Conservation (phyloP, 2,113 vertebrate species). For the Ictalurus punctatus region DNA sequence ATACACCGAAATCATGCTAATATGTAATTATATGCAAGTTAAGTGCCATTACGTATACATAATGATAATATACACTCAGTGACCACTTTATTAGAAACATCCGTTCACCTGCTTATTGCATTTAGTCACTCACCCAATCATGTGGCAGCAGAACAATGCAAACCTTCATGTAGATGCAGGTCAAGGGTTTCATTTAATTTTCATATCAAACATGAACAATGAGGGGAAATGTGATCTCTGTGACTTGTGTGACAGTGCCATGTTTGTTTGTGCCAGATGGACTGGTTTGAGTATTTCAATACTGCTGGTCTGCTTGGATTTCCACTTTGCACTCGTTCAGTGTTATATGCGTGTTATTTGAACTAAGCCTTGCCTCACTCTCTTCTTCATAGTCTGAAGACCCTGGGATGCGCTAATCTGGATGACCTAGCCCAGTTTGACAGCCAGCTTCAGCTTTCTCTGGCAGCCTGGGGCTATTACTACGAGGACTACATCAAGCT, state of each 20-base stretch:
- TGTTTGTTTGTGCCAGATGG: background rate
- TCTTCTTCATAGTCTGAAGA: conserved; percentile 68
- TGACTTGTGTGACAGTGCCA: background rate
- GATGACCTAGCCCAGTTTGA: conserved; percentile 78
- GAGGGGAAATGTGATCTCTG: background rate
- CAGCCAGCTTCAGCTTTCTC: conserved; percentile 74
- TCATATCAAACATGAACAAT: background rate
- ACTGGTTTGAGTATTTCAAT: background rate
- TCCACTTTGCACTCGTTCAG: background rate
- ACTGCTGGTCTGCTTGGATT: background rate
- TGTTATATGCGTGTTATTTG: background rate
- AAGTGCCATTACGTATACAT: background rate
- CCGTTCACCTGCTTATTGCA: background rate
- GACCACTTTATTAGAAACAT: background rate
- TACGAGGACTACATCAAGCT: conserved; percentile 79
- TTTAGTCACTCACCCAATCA: background rate
- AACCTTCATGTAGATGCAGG: background rate
- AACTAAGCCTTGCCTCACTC: background rate
- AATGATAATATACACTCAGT: background rate
- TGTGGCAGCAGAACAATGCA: background rate
- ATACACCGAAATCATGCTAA: background rate
- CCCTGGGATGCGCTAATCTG: conserved; percentile 73
- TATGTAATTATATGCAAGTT: background rate
- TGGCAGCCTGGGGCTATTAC: conserved; percentile 78
- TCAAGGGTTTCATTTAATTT: background rate